Evolutionary conservation across 2,797 vertebrate species (phyloP).

Genomic region (Picus viridis): DNA sequence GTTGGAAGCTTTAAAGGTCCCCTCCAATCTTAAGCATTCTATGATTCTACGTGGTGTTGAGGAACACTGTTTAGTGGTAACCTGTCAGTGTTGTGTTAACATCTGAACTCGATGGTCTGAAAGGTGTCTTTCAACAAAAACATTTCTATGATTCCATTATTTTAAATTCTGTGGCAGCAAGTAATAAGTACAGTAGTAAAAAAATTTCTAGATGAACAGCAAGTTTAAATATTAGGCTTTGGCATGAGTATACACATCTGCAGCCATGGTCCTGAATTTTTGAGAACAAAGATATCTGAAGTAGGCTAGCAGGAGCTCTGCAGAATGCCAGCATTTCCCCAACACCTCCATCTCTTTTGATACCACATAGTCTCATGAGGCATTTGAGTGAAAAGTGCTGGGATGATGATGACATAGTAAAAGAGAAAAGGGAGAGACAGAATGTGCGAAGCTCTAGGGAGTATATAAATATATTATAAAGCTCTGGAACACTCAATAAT

Average conservation of each 20-base stretch:
- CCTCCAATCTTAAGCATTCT: too few relatives aligned
- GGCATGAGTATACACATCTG: not conserved
- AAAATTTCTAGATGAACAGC: not conserved
- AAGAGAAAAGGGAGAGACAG: not conserved
- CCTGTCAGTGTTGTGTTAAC: too few relatives aligned
- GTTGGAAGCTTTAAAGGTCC: too few relatives aligned
- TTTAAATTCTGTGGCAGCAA: not conserved
- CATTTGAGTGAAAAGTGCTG: not conserved
- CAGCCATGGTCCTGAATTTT: not conserved
- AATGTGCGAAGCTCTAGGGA: not conserved
- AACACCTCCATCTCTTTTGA: not conserved
- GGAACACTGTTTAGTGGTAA: too few relatives aligned
- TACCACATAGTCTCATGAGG: not conserved
- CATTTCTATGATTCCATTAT: too few relatives aligned
- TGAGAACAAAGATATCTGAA: not conserved
- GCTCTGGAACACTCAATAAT: slow-evolving; percentile 46
- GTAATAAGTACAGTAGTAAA: not conserved
- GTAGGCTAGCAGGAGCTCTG: accelerated
- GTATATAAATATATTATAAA: slow-evolving; percentile 61
- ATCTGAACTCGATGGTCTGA: too few relatives aligned
- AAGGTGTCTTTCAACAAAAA: too few relatives aligned
- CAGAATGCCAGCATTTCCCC: accelerated
- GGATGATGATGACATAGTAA: not conserved
- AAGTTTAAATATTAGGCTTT: not conserved
- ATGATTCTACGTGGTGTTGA: too few relatives aligned